Base-by-base conservation (phyloP, 1,140 invertebrate species). In the Magallana ariakensis region DNA sequence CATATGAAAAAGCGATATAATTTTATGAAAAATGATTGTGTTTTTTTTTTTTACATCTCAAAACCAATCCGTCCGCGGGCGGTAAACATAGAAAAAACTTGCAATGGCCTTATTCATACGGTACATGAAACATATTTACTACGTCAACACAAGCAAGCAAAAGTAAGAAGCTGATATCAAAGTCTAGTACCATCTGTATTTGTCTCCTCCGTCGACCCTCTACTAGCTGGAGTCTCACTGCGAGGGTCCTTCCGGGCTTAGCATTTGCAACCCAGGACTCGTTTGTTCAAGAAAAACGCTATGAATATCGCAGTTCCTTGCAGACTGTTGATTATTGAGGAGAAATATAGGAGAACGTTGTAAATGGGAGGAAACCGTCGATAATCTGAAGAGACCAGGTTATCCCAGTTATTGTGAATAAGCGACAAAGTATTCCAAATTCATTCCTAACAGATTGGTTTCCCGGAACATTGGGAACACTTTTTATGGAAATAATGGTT, bases 371-470 rank as follows among this genome's bases (percentile, higher is more conserved):
- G 10, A 26, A 80, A 80, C 26, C 22, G 22, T 80, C 75, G 26
- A 80, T 80, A 26, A 26, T 26, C 26, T 80, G 75, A 8, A 80
- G 19, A 26, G 4, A 19, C 75, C 75, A 80, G 9, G 75, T 46
- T 46, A 80, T 16, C 26, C 75, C 75, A 80, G 19, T 80, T 10
- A 80, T 53, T 7, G 75, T 26, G 6, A 53, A 46, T 11, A 80
- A 26, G 10, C 75, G 75, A 80, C n/a, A 33, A 80, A 80, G 26
- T 16, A 80, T 80, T 15, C 26, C 7, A 33, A 80, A 33, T 53
- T 80, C 75, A n/a, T 80, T 80, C 26, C 75, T 80, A 7, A 46
- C 13, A 16, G 22, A 10, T 80, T 80, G 16, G 15, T 80, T 80
- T 2, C 26, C 46, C 0, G 22, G 26, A 10, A 53, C 75, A 13